Base-by-base conservation (phyloP, 2,113 vertebrate species). In the Boleophthalmus pectinirostris region DNA sequence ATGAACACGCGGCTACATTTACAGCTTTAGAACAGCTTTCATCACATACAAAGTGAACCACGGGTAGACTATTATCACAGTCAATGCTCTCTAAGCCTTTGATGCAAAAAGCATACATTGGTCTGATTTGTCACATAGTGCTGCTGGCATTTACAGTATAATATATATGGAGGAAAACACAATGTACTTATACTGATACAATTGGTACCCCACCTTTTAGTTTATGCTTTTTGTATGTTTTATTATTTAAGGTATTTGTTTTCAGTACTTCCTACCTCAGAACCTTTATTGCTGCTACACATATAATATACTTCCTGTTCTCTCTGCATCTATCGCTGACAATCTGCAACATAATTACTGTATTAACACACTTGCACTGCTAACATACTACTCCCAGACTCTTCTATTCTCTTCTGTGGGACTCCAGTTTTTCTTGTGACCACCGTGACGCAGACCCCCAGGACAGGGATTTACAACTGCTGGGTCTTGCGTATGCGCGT, bases 401-500 rank as follows among this genome's bases (percentile, higher is more conserved):
- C n/a, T 64, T 43, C 10, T 69, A 23, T 47, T 1, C 20, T 12
- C 6, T 56, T 25, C 12, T 24, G 69, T 47, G 67, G 60, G 33
- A 76, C 46, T 49, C 60, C 4, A 66, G 47, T 24, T 66, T 58
- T 65, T 70, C 68, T 66, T 24, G 20, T 70, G 54, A 61, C 33
- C 56, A 51, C 61, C 68, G 29, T 49, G 58, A 49, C 68, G 43
- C 67, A 65, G 66, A 79, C 70, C 68, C 69, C 70, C 24, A 33
- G 33, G 68, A 78, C 15, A 18, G 69, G 71, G 45, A 72, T 86
- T 87, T 82, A 86, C 68, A 66, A n/a, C 46, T 29, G 51, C 46
- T 61, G 56, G 77, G 76, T 67, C 47, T 74, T 60, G 82, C 60
- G 80, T 66, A 69, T 60, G 73, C 24, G 0, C 72, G 58, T n/a